A percentile compares a stretch with the other conserved stretches of the same genome.
phyloP scores from a whole-genome alignment of 2,797 vertebrate species.

The Synanceia verrucosa region DNA sequence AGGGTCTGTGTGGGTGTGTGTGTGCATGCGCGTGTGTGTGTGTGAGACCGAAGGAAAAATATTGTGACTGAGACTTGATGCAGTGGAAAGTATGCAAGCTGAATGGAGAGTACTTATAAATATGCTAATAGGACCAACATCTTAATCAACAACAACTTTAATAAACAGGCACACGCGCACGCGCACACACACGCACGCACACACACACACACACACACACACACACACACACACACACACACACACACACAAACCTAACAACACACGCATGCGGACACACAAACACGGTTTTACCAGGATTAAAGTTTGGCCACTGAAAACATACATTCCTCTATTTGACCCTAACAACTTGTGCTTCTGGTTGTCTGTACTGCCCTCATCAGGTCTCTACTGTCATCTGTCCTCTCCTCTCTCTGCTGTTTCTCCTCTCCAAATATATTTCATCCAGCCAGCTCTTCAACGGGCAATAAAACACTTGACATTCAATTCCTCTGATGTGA shows the following conservation, averaged over 20 bases:
- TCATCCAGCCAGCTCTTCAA: constrained; percentile 26
- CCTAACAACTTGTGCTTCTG: constrained; percentile 14
- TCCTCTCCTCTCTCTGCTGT: constrained; percentile 12
- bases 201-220: neutral
- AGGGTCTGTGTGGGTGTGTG: neutral
- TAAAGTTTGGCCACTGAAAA: constrained; percentile 40
- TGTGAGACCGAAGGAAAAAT: constrained; percentile 9
- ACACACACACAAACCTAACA: neutral
- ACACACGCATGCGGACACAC: neutral
- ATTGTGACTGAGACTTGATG: constrained; percentile 41
- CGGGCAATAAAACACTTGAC: constrained; percentile 17
- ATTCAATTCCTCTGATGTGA: constrained; percentile 23
- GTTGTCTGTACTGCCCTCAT: neutral
- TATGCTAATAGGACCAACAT: constrained; percentile 60
- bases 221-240: neutral
- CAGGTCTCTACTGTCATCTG: constrained; percentile 50
- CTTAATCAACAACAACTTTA: constrained; percentile 25
- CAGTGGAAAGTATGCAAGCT: constrained; percentile 25
- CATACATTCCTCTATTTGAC: constrained; percentile 35
- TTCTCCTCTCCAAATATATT: constrained; percentile 22
- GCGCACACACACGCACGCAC: neutral
- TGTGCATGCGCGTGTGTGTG: constrained; percentile 8
- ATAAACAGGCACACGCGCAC: constrained; percentile 26
- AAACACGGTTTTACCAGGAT: constrained; percentile 32
- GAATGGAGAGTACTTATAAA: constrained; percentile 62